Conservation (phyloP, 2,888 invertebrate species). For the Hypolimnas misippus region DNA sequence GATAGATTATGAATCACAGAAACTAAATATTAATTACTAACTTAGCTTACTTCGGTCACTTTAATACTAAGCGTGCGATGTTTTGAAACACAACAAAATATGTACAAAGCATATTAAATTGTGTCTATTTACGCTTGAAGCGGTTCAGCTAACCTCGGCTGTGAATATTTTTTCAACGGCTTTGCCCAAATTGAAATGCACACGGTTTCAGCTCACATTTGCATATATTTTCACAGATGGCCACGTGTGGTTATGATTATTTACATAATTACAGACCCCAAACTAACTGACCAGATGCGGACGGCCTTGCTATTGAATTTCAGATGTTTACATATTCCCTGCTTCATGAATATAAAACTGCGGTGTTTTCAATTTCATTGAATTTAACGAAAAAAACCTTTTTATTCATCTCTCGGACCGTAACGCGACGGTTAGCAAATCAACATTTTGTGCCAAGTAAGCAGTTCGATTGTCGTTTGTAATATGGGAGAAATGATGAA, state of each 20-base stretch:
- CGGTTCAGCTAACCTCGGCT: no score
- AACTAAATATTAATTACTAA: no score
- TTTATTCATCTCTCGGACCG: neutral
- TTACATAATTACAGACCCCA: constrained; percentile 58
- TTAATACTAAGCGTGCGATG: no score
- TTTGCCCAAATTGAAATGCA: constrained; percentile 40
- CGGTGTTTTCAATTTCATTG: neutral
- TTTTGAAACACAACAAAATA: no score
- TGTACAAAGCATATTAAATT: no score
- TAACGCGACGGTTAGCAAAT: neutral
- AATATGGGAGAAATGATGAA: neutral
- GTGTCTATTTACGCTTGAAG: neutral
- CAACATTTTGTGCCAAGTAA: neutral
- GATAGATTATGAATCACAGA: no score
- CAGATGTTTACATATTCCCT: constrained; percentile 15
- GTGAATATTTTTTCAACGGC: constrained; percentile 35
- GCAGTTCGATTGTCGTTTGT: constrained; percentile 3
- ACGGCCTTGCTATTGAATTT: constrained; percentile 21
- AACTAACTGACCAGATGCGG: constrained; percentile 26
- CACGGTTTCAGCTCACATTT: constrained; percentile 55
- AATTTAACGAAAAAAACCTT: neutral
- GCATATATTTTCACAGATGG: constrained; percentile 55
- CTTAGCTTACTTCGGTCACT: no score
- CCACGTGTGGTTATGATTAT: constrained; percentile 51
- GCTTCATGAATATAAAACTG: constrained; percentile 7